phyloP scores from a whole-genome alignment of 2,797 vertebrate genomes.

The Hafferia zeledoni region DNA sequence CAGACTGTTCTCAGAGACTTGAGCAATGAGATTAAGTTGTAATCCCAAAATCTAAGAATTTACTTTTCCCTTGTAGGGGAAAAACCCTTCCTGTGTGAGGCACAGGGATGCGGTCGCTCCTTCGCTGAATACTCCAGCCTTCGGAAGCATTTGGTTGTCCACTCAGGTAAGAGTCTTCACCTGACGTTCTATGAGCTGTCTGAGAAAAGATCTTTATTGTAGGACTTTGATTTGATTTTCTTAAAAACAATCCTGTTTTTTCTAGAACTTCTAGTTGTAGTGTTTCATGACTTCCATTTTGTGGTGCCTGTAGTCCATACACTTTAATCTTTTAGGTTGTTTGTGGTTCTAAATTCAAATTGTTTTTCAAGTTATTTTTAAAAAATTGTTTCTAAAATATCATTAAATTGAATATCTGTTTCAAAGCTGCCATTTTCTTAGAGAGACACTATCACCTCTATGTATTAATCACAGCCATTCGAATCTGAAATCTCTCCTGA shows the following conservation, averaged over 20 bases:
- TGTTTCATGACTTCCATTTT: not conserved
- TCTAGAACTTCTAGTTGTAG: not conserved
- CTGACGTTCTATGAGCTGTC: not conserved
- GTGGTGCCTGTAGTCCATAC: not conserved
- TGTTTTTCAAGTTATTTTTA: not conserved
- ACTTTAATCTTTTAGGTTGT: not conserved
- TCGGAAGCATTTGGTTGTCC: constrained; percentile 96
- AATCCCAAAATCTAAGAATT: not conserved
- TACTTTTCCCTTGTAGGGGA: constrained; percentile 82
- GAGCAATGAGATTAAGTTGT: not conserved
- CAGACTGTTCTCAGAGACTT: not conserved
- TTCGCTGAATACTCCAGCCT: constrained; percentile 99
- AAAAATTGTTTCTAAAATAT: not conserved
- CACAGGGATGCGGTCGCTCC: constrained; percentile 94
- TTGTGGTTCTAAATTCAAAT: not conserved
- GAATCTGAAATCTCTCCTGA: not conserved
- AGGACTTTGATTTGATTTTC: not conserved
- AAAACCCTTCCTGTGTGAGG: constrained; percentile 96
- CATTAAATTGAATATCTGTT: not conserved
- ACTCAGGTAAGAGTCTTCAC: constrained; percentile 86
- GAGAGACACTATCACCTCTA: not conserved
- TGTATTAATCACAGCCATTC: not conserved
- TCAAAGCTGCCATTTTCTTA: not conserved
- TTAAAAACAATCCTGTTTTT: not conserved
- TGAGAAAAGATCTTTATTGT: not conserved